Evolutionary conservation across 2,888 invertebrate genomes (phyloP), one percentile per base, ranked within the genome.

Genomic region (Eristalis intricaria): DNA sequence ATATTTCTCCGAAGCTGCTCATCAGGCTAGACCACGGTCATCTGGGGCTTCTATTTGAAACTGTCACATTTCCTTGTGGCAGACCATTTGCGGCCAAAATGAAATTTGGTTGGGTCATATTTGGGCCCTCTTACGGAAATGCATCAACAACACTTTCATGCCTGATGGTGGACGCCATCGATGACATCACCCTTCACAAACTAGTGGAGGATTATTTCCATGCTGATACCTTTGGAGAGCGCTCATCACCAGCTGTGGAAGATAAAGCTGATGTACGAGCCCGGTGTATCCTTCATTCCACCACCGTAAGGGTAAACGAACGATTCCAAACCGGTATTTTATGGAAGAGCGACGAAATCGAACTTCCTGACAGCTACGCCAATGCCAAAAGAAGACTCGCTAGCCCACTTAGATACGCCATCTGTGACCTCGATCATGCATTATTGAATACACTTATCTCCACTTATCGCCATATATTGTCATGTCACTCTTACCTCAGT

Each of bases 1-100:
- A 58, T 26, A 69, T 76, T 29, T 58, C 35, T 11, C 82, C 71
- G 5, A 40, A 43, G 29, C 13, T 87, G 5, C 65, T 87, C 2
- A 58, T 87, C 29, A 79, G 87, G 3, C 40, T 86, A 68, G 78
- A 82, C 50, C 69, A 82, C n/a, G n/a, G n/a, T n/a, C n/a, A n/a
- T n/a, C n/a, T n/a, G n/a, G n/a, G n/a, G n/a, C n/a, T n/a, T n/a
- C n/a, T n/a, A n/a, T n/a, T n/a, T n/a, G n/a, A n/a, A n/a, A n/a
- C n/a, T n/a, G n/a, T n/a, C 58, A 43, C 61, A 15, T n/a, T 70
- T 11, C 29, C 61, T 13, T 61, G n/a, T 5, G 23, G 66, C 26
- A 68, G 61, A 58, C 77, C 71, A 23, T 40, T 58, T 13, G 83
- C 83, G 11, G 68, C 75, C 10, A 56, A 75, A 26, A 81, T 70